phyloP scores from a whole-genome alignment of 2,797 vertebrate genomes.

The Crocodylus rhombifer region DNA sequence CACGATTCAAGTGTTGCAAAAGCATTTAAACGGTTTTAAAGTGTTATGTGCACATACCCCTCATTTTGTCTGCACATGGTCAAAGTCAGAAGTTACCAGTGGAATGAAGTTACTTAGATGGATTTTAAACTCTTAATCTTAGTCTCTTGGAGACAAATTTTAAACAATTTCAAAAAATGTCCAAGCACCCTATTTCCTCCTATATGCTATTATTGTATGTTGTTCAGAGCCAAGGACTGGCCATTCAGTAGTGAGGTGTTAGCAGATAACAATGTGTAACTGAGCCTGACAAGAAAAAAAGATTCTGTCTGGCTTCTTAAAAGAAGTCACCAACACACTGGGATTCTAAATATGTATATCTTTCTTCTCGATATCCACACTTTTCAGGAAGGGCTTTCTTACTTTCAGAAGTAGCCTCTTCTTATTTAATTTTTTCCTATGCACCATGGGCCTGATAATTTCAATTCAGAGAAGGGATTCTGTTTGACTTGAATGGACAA shows the following conservation, averaged over 20 bases:
- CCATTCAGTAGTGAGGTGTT: too few species aligned
- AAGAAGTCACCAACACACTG: background rate
- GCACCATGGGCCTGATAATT: background rate
- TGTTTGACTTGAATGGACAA: background rate
- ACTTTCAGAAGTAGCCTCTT: background rate
- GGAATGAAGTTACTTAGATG: background rate
- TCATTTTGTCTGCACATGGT: too few species aligned
- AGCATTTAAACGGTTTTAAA: too few species aligned
- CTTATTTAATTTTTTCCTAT: constrained; percentile 25
- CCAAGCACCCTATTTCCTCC: background rate
- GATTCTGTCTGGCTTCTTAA: background rate
- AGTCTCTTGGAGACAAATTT: constrained; percentile 9
- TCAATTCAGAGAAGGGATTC: background rate
- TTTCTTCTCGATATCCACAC: constrained; percentile 4
- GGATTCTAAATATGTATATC: constrained; percentile 35
- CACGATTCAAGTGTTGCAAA: too few species aligned
- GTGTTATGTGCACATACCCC: too few species aligned
- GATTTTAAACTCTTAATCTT: background rate
- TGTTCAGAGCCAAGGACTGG: background rate
- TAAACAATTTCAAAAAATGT: background rate
- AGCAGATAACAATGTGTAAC: too few species aligned
- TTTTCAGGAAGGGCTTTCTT: constrained; percentile 49
- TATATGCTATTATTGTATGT: background rate
- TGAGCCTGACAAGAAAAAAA: too few species aligned
- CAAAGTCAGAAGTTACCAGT: background rate